A percentile compares a stretch with the other conserved stretches of the same genome.
These are phyloP conservation scores for Eilema sororculum DNA, from an alignment of 2,888 invertebrate species.

Conservation along the genomic window DNA sequence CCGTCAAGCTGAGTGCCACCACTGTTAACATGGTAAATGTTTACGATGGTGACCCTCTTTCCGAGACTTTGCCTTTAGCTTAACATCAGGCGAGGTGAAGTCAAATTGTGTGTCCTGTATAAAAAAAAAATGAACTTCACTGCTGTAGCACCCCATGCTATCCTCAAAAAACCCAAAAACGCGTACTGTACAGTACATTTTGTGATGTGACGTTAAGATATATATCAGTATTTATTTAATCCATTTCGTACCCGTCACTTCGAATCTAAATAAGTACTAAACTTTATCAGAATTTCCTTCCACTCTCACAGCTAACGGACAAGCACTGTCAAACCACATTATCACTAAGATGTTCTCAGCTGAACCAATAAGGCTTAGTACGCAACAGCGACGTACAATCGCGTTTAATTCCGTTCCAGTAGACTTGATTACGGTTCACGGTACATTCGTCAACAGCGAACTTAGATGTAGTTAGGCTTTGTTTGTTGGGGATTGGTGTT, in stretches of 20 bases:
- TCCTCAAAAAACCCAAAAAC: no score
- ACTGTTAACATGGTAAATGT: no score
- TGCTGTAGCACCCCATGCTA: no score
- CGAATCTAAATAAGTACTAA: background rate
- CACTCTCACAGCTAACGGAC: background rate
- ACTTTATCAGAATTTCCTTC: background rate
- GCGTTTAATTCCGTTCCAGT: constrained; percentile 7
- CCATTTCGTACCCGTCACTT: background rate
- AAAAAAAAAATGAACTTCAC: no score
- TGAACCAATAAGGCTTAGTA: constrained; percentile 9
- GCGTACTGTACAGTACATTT: no score
- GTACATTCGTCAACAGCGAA: constrained; percentile 1
- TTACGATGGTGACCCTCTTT: no score
- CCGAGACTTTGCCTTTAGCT: no score
- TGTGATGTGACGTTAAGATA: no score
- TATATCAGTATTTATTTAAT: no score
- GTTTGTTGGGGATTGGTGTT: background rate
- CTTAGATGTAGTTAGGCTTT: constrained; percentile 5
- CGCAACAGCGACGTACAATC: constrained; percentile 1
- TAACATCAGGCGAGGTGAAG: no score
- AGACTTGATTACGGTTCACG: constrained; percentile 7
- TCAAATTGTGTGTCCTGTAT: no score
- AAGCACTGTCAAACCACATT: constrained; percentile 8
- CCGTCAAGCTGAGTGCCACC: no score
- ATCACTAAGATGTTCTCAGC: constrained; percentile 3